Conservation (phyloP, 2,888 invertebrate species). For the Agrotis exclamationis region DNA sequence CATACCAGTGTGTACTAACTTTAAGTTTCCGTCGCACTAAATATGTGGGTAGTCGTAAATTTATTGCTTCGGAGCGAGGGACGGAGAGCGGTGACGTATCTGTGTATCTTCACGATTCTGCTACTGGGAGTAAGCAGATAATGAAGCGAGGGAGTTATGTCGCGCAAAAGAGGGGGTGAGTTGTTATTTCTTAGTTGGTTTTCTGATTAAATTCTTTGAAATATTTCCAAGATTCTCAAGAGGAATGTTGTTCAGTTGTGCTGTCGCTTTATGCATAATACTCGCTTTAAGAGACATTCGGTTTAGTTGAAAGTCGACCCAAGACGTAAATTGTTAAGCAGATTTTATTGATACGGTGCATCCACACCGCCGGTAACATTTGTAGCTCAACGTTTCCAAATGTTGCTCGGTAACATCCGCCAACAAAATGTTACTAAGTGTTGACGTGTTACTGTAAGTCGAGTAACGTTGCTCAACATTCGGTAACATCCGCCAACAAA, state of each 20-base stretch:
- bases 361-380: too few species aligned
- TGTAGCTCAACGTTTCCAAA: too few species aligned
- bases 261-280: neutral
- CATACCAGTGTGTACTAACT: constrained; percentile 24
- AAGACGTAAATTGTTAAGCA: too few species aligned
- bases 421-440: too few species aligned
- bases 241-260: neutral
- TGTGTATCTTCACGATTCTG: constrained; percentile 32
- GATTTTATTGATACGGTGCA: too few species aligned
- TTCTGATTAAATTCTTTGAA: neutral
- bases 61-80: constrained; percentile 32
- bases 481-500: too few species aligned
- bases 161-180: neutral
- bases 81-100: constrained; percentile 22
- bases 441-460: too few species aligned
- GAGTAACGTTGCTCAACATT: too few species aligned
- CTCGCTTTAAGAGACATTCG: too few species aligned
- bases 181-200: constrained; percentile 7
- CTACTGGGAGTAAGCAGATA: constrained; percentile 10
- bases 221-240: neutral
- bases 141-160: constrained; percentile 2
- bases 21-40: constrained; percentile 23
- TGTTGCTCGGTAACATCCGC: too few species aligned
- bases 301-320: too few species aligned
- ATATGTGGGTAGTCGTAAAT: constrained; percentile 34